phyloP scores from a whole-genome alignment of 2,113 vertebrate genomes.

The Stictonetta naevosa region DNA sequence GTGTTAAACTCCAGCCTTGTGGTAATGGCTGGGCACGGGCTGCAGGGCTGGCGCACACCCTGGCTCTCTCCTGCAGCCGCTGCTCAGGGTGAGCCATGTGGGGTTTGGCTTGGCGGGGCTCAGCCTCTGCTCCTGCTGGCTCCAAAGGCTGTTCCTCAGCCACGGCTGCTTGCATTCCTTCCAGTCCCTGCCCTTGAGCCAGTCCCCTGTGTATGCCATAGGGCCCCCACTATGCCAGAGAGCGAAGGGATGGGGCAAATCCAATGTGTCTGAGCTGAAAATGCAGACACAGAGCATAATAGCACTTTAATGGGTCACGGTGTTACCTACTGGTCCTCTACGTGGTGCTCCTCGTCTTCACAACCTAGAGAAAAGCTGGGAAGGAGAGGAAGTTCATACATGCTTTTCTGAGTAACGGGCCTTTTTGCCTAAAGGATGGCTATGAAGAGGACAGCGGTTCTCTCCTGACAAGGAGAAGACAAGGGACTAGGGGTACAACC shows the following conservation, averaged over 20 bases:
- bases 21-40: fast-evolving
- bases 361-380: not conserved
- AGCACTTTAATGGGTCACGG: fast-evolving
- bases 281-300: fast-evolving
- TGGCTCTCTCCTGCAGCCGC: not conserved
- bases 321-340: fast-evolving
- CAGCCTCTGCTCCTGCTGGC: too few species aligned
- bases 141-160: too few species aligned
- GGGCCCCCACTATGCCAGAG: not conserved
- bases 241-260: fast-evolving
- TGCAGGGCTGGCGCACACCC: fast-evolving
- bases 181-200: not conserved
- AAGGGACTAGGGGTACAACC: fast-evolving
- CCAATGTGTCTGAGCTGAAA: fast-evolving
- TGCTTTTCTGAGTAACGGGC: fast-evolving
- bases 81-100: too few species aligned
- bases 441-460: not conserved
- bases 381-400: not conserved
- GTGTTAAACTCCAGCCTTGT: not conserved
- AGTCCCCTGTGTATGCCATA: not conserved
- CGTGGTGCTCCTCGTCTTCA: fast-evolving
- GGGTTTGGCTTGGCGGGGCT: too few species aligned
- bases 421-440: not conserved
- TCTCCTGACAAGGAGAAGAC: not conserved
- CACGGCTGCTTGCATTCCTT: not conserved